Base-by-base conservation (phyloP, 2,113 vertebrate species). In the Chaetorhynchus papuensis region DNA sequence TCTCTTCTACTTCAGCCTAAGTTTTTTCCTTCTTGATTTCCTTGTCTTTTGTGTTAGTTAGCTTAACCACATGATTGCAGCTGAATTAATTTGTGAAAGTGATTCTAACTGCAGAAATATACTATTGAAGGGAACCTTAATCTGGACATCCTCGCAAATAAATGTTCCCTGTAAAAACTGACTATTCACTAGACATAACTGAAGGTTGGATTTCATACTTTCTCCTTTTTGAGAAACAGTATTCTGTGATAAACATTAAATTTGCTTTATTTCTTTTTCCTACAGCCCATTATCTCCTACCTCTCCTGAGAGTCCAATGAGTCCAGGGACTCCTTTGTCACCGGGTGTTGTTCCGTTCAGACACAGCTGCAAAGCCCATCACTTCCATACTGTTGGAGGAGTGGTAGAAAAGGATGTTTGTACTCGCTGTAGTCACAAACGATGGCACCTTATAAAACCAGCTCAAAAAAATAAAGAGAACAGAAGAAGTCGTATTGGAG, bases 341-440 rank as follows among this genome's bases (percentile, higher is more conserved):
- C 98, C 98, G 1, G 86, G 97, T 49, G 96, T 79, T 78, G 97
- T 98, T 63, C 98, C 98, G 0, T 97, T 98, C 44, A 99, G 99
- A 83, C 99, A 99, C 92, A 97, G 84, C 92, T 99, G 99, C 78
- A 97, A 96, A 47, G 97, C 98, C 21, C 99, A 96, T 94, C 99
- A 99, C 96, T 98, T 99, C 85, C 99, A 99, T 97, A 99, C 99
- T 15, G 98, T 99, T 42, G 98, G 99, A 1, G 99, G 99, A 28
- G 85, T 79, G 1, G 96, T 97, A 1, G 98, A 98, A 44, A 98
- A 97, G 89, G 99, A 98, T 44, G 98, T 98, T 88, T 99, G 99
- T 94, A 98, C 95, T 81, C 98, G 99, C 85, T 99, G 99, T 91
- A 98, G 93, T 93, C 99, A 99, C 81, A 99, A 99, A 83, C 98